Conservation (phyloP, 2,888 invertebrate species). For the Helleia helle region DNA sequence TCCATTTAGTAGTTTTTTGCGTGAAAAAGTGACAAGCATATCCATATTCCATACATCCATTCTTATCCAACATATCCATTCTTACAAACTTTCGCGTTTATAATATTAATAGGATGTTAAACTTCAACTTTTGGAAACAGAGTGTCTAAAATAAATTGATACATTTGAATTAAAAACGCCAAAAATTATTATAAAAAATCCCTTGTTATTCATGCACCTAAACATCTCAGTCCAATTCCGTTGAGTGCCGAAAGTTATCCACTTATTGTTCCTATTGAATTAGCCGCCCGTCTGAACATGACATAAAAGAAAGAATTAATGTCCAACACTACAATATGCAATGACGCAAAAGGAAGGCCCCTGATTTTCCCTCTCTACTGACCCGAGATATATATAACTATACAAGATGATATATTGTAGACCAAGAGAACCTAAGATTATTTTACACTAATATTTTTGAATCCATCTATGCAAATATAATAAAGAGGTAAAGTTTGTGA, state of each 20-base stretch:
- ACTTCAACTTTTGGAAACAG: no score
- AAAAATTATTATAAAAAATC: neutral
- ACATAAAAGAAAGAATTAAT: conserved; percentile 52
- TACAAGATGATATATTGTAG: conserved; percentile 1
- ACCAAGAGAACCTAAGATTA: neutral
- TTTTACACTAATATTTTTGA: no score
- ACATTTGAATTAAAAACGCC: no score
- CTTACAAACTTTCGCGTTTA: no score
- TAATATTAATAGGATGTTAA: no score
- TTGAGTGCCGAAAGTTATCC: conserved; percentile 4
- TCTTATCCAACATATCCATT: no score
- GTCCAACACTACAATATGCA: conserved; percentile 52
- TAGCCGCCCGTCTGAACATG: conserved; percentile 58
- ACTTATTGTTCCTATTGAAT: conserved; percentile 45
- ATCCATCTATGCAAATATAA: no score
- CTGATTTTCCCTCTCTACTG: neutral
- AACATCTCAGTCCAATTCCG: conserved; percentile 1
- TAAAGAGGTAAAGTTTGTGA: no score
- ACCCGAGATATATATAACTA: neutral
- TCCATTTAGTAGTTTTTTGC: no score
- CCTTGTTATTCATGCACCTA: neutral
- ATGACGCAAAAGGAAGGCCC: conserved; percentile 31
- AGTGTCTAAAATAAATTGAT: no score
- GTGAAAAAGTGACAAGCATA: no score
- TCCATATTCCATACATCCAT: no score